Evolutionary conservation across 2,113 vertebrate species (phyloP), one percentile per base, ranked within the genome.

Genomic region (Ptilorrhoa leucosticta): DNA sequence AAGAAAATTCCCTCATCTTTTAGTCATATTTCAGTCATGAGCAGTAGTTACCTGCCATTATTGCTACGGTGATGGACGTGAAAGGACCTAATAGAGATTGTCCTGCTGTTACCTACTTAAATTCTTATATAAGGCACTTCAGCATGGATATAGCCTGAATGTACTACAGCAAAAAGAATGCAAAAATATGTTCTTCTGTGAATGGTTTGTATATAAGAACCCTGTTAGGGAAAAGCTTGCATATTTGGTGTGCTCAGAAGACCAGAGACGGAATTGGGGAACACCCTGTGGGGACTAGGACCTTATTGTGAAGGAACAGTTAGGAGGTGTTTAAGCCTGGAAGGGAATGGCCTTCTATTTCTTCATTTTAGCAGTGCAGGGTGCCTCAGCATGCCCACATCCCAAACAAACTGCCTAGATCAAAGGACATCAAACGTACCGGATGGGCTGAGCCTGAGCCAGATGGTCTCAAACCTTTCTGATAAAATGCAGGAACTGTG

Each of bases 371-470:
- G 35, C 30, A 87, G 33, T 1, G 3, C 19, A 44, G 68, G 27
- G 33, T 6, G 2, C 22, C 56, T 37, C 39, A 37, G 28, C 13
- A 16, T 3, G 15, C 30, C 79, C 30, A 70, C 61, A 82, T 17
- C 16, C 40, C 69, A 69, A 47, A 64, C 11, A 37, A 70, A 33
- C 12, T 12, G 27, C 27, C 24, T 15, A 39, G 11, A 73, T 13
- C 40, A 31, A 51, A 51, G 50, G n/a, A 51, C 15, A 42, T 3
- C 6, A 12, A 5, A 4, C 3, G 11, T 21, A 44, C 0, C 0
- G 18, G 3, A 14, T 0, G 7, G 33, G 10, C 63, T 44, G 63
- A 33, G 30, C 28, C 56, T 64, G 19, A 44, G 20, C 9, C 15
- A 71, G 6, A 33, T 11, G 6, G 9, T 37, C 20, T 70, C 21